Percentiles rank a stretch among this genome's conserved stretches.
These are phyloP conservation scores for Sminthurides bifidus DNA, from an alignment of 1,140 invertebrate genomes.

Conservation along the genomic window DNA sequence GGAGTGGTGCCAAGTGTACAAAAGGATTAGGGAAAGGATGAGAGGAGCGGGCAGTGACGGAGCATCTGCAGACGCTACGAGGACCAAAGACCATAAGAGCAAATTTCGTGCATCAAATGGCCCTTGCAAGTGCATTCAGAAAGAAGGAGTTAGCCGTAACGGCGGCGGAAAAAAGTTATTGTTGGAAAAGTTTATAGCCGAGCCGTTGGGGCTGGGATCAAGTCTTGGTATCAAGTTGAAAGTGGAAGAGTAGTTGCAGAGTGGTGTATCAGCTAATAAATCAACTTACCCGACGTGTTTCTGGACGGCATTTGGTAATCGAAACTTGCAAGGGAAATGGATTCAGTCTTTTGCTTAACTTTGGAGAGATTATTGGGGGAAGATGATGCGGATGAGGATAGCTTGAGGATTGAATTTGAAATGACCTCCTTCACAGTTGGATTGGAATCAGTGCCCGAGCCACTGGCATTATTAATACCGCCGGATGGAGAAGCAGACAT, in stretches of 20 bases:
- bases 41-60: background rate
- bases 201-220: background rate
- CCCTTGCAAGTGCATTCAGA: background rate
- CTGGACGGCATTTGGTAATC: constrained; percentile 8
- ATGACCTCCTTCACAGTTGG: too few species aligned
- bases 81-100: background rate
- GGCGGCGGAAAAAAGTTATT: background rate
- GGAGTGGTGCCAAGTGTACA: background rate
- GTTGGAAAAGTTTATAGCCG: background rate
- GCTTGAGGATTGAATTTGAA: background rate
- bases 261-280: background rate
- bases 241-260: background rate
- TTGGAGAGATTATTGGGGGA: background rate
- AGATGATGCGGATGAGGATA: background rate
- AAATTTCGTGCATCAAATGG: background rate
- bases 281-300: background rate
- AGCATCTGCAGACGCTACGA: background rate
- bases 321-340: constrained; percentile 4
- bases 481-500: background rate
- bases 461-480: background rate
- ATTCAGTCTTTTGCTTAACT: background rate
- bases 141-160: background rate
- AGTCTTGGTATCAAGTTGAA: background rate
- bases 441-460: background rate
- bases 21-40: constrained; percentile 3